phyloP scores from a whole-genome alignment of 2,113 vertebrate genomes.

The Hyperoodon ampullatus region DNA sequence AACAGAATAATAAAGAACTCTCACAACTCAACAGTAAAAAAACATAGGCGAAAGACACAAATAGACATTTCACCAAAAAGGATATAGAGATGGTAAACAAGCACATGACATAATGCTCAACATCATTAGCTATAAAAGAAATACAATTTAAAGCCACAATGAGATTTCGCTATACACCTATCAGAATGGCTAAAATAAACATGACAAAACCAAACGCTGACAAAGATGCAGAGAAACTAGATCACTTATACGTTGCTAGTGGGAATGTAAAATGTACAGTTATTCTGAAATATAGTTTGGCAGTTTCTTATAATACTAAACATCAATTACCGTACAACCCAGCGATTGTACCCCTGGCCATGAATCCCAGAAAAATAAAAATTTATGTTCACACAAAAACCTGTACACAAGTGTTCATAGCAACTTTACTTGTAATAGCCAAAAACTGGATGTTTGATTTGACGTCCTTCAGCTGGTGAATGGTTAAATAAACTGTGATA shows the following conservation, averaged over 20 bases:
- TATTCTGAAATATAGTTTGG: too few species aligned
- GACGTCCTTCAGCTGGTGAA: not conserved
- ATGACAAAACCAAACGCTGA: slow-evolving; percentile 2
- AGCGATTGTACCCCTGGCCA: not conserved
- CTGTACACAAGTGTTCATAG: not conserved
- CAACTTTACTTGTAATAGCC: slow-evolving; percentile 38
- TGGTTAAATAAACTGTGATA: not conserved
- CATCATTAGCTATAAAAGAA: slow-evolving; percentile 3
- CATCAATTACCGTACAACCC: not conserved
- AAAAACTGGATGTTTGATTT: not conserved
- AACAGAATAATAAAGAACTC: not conserved
- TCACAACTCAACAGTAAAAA: not conserved
- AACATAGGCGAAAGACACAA: not conserved
- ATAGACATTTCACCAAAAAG: not conserved
- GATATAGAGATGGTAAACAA: not conserved
- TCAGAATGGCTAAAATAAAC: slow-evolving; percentile 1
- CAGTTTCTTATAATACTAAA: slow-evolving; percentile 29
- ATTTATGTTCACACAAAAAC: not conserved
- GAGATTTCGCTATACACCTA: not conserved
- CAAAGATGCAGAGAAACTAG: not conserved
- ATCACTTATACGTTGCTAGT: not conserved
- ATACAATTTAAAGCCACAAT: not conserved
- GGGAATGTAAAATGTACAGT: not conserved
- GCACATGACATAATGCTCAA: not conserved
- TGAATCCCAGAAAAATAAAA: slow-evolving; percentile 20